Evolutionary conservation across 2,797 vertebrate genomes (phyloP).

Genomic region (Micrastur ruficollis): DNA sequence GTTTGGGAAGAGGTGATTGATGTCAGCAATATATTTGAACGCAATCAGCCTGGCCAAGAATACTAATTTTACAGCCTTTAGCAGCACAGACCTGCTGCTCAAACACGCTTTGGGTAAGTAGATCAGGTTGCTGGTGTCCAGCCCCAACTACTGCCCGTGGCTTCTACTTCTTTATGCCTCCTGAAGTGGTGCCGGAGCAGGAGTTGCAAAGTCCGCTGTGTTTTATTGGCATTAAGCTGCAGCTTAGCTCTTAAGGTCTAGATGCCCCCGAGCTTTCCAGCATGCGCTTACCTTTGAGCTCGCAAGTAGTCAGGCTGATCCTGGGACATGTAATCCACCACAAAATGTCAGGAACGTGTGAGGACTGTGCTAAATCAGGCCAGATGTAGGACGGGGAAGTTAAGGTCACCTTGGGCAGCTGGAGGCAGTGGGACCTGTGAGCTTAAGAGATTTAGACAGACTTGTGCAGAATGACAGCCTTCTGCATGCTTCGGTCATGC

Average conservation of each 20-base stretch:
- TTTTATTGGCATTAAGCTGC: neutral
- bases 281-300: accelerated
- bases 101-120: neutral
- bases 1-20: constrained; percentile 75
- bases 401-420: accelerated
- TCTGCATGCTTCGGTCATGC: accelerated
- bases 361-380: neutral
- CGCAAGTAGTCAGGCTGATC: accelerated
- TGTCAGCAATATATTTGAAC: constrained; percentile 72
- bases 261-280: neutral
- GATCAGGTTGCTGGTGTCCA: neutral
- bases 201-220: neutral
- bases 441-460: constrained; percentile 16
- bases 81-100: neutral
- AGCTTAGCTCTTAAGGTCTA: neutral
- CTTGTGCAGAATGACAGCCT: constrained; percentile 17
- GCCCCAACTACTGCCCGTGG: neutral
- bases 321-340: neutral
- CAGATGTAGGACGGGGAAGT: neutral
- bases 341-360: neutral
- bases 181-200: neutral
- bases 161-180: neutral
- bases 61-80: constrained; percentile 50
- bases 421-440: neutral
- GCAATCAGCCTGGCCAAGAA: constrained; percentile 59